phyloP scores from a whole-genome alignment of 2,888 invertebrate genomes.

The Lysandra bellargus region DNA sequence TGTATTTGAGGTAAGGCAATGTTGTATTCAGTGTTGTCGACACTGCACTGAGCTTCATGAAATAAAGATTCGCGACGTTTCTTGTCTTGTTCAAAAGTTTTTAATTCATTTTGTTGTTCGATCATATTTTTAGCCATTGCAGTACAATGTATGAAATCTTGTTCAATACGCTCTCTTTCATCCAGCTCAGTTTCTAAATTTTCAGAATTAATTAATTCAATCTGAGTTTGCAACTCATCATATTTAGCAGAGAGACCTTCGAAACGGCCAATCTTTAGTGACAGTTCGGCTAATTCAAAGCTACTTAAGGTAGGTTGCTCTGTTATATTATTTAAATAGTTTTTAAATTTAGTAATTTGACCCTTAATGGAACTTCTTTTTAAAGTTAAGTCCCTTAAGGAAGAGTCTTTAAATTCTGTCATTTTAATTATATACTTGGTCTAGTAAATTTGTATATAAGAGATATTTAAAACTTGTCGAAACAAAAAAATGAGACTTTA shows the following conservation, averaged over 20 bases:
- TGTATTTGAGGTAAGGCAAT: no score
- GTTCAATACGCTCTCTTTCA: constrained; percentile 31
- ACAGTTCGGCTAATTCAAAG: no score
- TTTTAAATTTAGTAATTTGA: constrained; percentile 33
- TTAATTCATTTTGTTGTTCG: no score
- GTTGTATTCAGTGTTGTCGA: no score
- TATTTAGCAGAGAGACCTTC: constrained; percentile 28
- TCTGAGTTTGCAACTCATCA: constrained; percentile 34
- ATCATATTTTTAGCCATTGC: no score
- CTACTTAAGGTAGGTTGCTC: no score
- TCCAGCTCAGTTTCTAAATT: constrained; percentile 25
- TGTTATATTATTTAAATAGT: no score
- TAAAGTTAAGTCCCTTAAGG: neutral
- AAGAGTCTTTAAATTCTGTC: neutral
- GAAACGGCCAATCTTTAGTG: constrained; percentile 30
- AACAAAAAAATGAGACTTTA: neutral
- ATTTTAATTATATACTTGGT: neutral
- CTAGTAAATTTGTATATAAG: neutral
- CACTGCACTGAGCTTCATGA: no score
- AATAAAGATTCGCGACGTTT: no score
- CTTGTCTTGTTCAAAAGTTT: no score
- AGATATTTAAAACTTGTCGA: no score
- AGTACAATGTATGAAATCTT: constrained; percentile 30
- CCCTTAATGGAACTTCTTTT: constrained; percentile 24
- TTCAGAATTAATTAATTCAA: constrained; percentile 29